These are phyloP conservation scores for Buphagus erythrorhynchus DNA, from an alignment of 2,797 vertebrate species.

Conservation along the genomic window DNA sequence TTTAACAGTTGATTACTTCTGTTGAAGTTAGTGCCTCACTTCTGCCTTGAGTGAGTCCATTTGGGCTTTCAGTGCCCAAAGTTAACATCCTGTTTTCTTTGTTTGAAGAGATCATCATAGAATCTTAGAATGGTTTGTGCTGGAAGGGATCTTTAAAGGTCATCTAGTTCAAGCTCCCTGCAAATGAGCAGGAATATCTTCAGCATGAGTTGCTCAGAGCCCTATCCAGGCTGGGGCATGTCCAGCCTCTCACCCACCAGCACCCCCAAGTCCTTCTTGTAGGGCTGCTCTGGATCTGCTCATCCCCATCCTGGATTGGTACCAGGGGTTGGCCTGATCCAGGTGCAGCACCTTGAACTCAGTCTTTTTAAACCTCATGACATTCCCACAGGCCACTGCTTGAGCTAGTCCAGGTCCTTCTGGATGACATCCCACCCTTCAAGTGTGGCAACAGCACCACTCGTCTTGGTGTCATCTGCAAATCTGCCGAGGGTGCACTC, in stretches of 20 bases:
- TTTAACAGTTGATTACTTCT: background rate
- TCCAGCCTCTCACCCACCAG: background rate
- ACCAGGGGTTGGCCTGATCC: accelerated
- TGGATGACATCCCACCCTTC: background rate
- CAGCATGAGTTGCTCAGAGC: background rate
- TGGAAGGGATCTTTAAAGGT: background rate
- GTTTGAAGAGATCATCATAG: background rate
- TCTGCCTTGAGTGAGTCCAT: background rate
- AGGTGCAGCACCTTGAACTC: background rate
- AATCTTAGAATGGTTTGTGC: background rate
- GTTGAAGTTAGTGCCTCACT: background rate
- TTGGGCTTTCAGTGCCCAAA: background rate
- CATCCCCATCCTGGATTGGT: background rate
- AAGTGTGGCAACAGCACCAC: background rate
- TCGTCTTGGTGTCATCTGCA: background rate
- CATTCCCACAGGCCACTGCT: background rate
- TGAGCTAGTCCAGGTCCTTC: background rate
- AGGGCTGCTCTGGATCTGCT: background rate
- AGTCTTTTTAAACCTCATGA: background rate
- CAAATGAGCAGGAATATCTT: background rate
- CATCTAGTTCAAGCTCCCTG: background rate
- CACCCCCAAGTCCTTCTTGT: background rate
- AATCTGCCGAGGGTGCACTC: background rate
- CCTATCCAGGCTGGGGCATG: accelerated
- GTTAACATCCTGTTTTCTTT: background rate